Percentiles rank a stretch among this genome's conserved stretches.
Evolutionary conservation across 2,113 vertebrate species (phyloP).

Genomic region (Campylomormyrus tamandua): DNA sequence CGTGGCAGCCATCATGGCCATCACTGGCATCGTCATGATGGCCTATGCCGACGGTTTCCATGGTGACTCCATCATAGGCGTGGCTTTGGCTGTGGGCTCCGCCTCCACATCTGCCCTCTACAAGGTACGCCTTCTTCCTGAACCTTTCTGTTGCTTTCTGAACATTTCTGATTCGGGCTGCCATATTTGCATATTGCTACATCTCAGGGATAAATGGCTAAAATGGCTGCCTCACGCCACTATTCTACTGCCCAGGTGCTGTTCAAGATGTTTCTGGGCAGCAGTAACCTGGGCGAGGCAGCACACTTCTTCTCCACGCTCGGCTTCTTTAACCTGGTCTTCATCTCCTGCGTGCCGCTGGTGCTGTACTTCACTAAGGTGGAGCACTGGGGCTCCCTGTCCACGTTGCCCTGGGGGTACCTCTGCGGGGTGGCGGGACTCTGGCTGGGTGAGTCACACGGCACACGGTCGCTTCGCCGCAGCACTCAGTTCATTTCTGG

Average conservation of each 20-base stretch:
- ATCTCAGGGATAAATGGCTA: background rate
- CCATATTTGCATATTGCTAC: background rate
- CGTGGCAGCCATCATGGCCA: slow-evolving; percentile 97
- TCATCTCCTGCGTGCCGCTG: slow-evolving; percentile 89
- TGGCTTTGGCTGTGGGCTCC: slow-evolving; percentile 91
- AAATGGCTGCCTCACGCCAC: background rate
- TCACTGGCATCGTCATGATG: slow-evolving; percentile 99
- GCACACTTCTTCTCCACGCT: slow-evolving; percentile 94
- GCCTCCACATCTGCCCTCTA: slow-evolving; percentile 93
- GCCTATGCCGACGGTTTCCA: slow-evolving; percentile 96
- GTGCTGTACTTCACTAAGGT: slow-evolving; percentile 92
- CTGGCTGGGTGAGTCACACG: slow-evolving; percentile 78
- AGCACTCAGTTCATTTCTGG: background rate
- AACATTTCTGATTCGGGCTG: background rate
- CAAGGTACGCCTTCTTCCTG: slow-evolving; percentile 64
- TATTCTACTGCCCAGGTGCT: slow-evolving; percentile 67
- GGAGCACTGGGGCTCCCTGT: slow-evolving; percentile 91
- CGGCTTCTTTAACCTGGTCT: slow-evolving; percentile 95
- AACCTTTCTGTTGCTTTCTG: background rate
- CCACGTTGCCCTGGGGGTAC: slow-evolving; percentile 91
- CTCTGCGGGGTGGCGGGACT: slow-evolving; percentile 91
- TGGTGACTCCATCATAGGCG: slow-evolving; percentile 89
- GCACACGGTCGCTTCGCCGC: background rate
- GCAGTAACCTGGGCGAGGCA: slow-evolving; percentile 87
- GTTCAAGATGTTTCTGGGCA: slow-evolving; percentile 98